Evolutionary conservation across 37 sponge, comb jelly and placozoan species (phyloP), one percentile per base, ranked within the genome.

Genomic region (Lycopodina hypogea): DNA sequence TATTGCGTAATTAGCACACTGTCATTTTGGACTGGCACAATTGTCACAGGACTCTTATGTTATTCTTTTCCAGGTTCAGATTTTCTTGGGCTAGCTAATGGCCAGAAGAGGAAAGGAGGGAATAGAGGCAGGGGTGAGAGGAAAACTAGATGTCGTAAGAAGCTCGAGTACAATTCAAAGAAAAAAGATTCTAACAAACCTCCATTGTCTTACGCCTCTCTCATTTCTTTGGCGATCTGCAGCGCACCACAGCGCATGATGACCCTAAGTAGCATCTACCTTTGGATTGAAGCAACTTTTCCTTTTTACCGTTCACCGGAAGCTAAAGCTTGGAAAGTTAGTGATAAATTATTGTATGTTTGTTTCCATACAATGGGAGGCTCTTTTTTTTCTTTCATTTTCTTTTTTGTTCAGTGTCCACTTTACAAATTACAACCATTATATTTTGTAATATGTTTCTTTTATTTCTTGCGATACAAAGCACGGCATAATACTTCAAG

Each of bases 261-360:
- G 74, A 88, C 89, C 0, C 61, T 93, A 64, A 88, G 86, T 48
- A 76, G 78, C 18, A 93, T 93, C 42, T 93, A 93, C 62, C 57
- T 62, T 39, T 93, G 93, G 93, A 88, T 93, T 2, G 93, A 93
- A 35, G 29, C 55, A 18, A 84, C 77, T 14, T 93, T 93, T 71
- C 93, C 93, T 0, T 93, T 89, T 82, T 93, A 85, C 72, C 76
- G 84, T 24, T 75, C 86, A 59, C 84, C 86, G 0, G 81, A 88
- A 71, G 81, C 93, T 22, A 90, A 81, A 58, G 93, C 93, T 22
- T 93, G 93, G 93, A 93, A 89, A 75, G 93, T 93, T 56, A 29
- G 72, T 71, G 0, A 53, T 8, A 21, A 68, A 26, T 8, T 41
- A n/a, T 64, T 57, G 18, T 18, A 62, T 58, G 28, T 59, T 12